phyloP scores from a whole-genome alignment of 2,797 vertebrate genomes.

The Periparus ater region DNA sequence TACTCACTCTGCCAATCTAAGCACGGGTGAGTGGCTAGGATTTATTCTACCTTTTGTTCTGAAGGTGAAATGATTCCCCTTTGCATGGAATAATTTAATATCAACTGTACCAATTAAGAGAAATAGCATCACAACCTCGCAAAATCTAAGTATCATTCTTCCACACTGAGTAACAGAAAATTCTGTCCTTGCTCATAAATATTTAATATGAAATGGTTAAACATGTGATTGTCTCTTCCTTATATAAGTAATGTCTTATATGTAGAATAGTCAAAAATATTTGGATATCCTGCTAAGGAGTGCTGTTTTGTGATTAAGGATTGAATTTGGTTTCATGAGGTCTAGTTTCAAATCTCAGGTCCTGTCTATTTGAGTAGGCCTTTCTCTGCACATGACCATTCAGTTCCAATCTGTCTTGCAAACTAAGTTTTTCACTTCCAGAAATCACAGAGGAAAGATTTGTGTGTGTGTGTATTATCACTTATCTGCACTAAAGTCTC shows the following conservation, averaged over 20 bases:
- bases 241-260: background rate
- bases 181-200: background rate
- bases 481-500: background rate
- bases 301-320: background rate
- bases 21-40: background rate
- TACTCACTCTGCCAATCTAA: background rate
- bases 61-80: background rate
- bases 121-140: background rate
- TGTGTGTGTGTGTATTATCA: background rate
- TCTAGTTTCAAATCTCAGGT: background rate
- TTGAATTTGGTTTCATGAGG: background rate
- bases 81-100: background rate
- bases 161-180: background rate
- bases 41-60: background rate
- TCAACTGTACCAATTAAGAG: background rate
- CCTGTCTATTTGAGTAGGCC: background rate
- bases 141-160: background rate
- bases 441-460: background rate
- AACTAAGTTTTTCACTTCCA: background rate
- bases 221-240: background rate
- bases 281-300: background rate
- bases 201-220: background rate
- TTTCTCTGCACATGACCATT: background rate
- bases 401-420: background rate
- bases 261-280: background rate